These are phyloP conservation scores for Drosophila aldrichi DNA, from an alignment of 2,888 invertebrate genomes.

Conservation along the genomic window DNA sequence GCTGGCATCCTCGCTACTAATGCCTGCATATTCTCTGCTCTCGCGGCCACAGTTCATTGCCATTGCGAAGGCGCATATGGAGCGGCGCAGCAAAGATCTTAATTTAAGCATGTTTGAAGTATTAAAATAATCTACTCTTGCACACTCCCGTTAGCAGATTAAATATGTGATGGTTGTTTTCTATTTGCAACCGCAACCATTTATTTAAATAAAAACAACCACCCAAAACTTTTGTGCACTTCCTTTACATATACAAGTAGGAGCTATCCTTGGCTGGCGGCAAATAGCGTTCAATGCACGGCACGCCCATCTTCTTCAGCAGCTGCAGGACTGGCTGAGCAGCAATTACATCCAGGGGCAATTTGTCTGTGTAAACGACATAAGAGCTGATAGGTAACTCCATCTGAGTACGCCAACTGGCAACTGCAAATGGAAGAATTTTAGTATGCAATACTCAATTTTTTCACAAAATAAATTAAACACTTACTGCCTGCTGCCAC, in stretches of 20 bases:
- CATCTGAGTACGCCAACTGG: slow-evolving; percentile 79
- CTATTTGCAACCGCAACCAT: slow-evolving; percentile 41
- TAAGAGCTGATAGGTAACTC: slow-evolving; percentile 72
- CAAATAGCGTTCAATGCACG: slow-evolving; percentile 72
- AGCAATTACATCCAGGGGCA: slow-evolving; percentile 79
- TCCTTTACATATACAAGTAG: slow-evolving; percentile 77
- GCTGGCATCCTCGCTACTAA: slow-evolving; percentile 88
- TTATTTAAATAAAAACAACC: slow-evolving; percentile 40
- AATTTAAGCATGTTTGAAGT: slow-evolving; percentile 86
- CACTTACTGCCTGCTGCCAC: slow-evolving; percentile 83
- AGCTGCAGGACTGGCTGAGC: slow-evolving; percentile 81
- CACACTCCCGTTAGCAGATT: slow-evolving; percentile 12
- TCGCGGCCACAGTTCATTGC: slow-evolving; percentile 90
- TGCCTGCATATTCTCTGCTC: slow-evolving; percentile 91
- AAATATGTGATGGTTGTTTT: slow-evolving; percentile 5
- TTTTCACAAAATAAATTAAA: too few species aligned
- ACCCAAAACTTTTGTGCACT: slow-evolving; percentile 4
- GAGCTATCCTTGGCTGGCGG: slow-evolving; percentile 79
- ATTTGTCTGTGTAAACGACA: slow-evolving; percentile 82
- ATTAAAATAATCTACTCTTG: slow-evolving; percentile 35
- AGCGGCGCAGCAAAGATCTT: slow-evolving; percentile 88
- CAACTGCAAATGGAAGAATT: slow-evolving; percentile 64
- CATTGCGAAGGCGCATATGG: slow-evolving; percentile 91
- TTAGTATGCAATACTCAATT: too few species aligned
- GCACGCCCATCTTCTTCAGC: slow-evolving; percentile 68